Base-by-base conservation (phyloP, 2,888 invertebrate species). In the Drosophila bunnanda region DNA sequence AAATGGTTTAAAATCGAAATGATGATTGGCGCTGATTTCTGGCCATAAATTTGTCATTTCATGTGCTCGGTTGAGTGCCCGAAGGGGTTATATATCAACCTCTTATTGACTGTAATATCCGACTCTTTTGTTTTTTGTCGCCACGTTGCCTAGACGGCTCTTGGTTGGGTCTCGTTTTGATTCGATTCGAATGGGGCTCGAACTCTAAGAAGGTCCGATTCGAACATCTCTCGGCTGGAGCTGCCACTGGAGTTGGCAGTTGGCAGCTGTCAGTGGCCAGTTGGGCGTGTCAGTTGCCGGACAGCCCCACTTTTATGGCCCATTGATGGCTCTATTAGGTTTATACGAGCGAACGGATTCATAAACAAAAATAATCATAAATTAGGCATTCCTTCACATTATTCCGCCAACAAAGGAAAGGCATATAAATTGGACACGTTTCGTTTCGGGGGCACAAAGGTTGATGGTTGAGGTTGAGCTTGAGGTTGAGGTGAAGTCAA, bases 321-420 rank as follows among this genome's bases (percentile, higher is more conserved):
- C 75, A 88, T 71, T 85, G 88, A 88, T 88, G 82, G 50, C 77
- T 82, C 83, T 77, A 84, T 84, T 88, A 88, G 78, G 79, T 75
- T 83, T 83, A 85, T 88, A 72, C 74, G 80, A 76, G 65, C 75
- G 48, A 80, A 75, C 77, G 66, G 69, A 85, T 88, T 78, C 79
- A 82, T 82, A 86, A 88, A 61, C 79, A 79, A 79, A 80, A 77
- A 88, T 84, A 82, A 82, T 82, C 82, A 88, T 88, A 83, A 83
- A 82, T 83, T 88, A 80, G 75, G 36, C 22, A 71, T 52, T 52
- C 61, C 48, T 41, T 58, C 43, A 22, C n/a, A 34, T 36, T 39
- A n/a, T 32, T n/a, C 22, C 30, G 13, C 25, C 53, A 52, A 70
- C 61, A 65, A 74, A 76, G 59, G 54, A 79, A 48, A 50, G 46